Evolutionary conservation across 2,888 invertebrate genomes (phyloP), one percentile per base, ranked within the genome.

Genomic region (Poecilobothrus nobilitatus): DNA sequence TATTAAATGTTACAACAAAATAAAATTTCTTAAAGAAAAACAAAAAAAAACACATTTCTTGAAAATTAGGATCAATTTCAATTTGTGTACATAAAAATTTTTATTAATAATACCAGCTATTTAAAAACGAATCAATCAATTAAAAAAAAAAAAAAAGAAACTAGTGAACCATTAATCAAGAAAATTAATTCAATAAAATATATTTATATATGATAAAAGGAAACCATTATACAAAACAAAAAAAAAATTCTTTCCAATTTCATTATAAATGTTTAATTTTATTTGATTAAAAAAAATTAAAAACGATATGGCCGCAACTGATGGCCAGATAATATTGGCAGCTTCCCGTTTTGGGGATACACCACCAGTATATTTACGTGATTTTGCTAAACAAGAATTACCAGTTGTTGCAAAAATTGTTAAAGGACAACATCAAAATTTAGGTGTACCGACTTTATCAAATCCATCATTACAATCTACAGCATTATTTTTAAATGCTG

Each of bases 351-450:
- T 78, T 84, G 87, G 87, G 73, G 82, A 82, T 74, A 76, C 79
- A 69, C 75, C 78, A 73, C 78, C 82, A 67, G 76, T 78, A 65
- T 82, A 82, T 71, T 75, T 82, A 76, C 80, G 82, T 71, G 82
- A 82, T 79, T 89, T 90, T 76, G 84, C 86, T 78, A 91, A 90
- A 79, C 87, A 90, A 77, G 87, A 89, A 69, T 81, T 91, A 71
- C 96, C 96, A 18, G 90, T 89, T 75, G 90, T 95, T 74, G 92
- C 94, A 70, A 94, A 94, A 82, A 92, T 96, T 78, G 91, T 93
- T 76, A 95, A 95, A 82, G 96, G 97, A 73, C 95, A 95, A 81
- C 96, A 95, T 83, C 91, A 92, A 73, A 92, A 91, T 69, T 86
- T 97, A 67, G 96, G 96, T 37, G 94, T 93, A 21, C 94, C 95